Evolutionary conservation across 2,797 vertebrate species (phyloP).

Genomic region (Coilia nasus): DNA sequence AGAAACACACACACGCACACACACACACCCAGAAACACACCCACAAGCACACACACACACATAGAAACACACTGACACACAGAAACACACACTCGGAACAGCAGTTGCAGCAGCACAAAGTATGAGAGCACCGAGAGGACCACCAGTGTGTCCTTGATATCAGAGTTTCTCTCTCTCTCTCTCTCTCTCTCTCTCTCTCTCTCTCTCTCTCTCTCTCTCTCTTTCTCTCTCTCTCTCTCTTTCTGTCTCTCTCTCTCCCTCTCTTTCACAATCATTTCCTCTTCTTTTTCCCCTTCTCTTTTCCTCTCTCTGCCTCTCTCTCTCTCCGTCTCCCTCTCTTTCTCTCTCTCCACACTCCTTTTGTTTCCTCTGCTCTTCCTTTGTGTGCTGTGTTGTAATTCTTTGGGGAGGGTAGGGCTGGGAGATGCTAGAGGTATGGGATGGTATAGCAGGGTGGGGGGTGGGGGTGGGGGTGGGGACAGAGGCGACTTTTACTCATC

Average conservation of each 20-base stretch:
- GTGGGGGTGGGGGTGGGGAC: background rate
- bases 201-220: background rate
- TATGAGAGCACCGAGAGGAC: background rate
- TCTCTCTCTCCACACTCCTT: background rate
- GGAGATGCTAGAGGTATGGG: background rate
- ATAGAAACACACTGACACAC: background rate
- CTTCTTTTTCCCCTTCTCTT: background rate
- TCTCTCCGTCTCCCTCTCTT: background rate
- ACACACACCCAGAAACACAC: slow-evolving; percentile 20
- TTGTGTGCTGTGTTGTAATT: no score
- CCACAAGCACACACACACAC: slow-evolving; percentile 27
- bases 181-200: background rate
- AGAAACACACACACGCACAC: background rate
- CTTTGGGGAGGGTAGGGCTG: background rate
- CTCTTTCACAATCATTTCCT: background rate
- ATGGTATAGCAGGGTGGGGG: no score
- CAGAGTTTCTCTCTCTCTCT: background rate
- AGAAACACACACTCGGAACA: background rate
- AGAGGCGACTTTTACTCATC: background rate
- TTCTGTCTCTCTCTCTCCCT: background rate
- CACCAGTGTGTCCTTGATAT: slow-evolving; percentile 20
- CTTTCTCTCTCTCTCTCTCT: background rate
- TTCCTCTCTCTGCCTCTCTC: background rate
- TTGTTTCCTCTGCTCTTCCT: background rate
- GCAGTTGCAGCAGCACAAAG: background rate